Conservation (phyloP, 2,797 vertebrate genomes). For the Pseudocheirus occidentalis region DNA sequence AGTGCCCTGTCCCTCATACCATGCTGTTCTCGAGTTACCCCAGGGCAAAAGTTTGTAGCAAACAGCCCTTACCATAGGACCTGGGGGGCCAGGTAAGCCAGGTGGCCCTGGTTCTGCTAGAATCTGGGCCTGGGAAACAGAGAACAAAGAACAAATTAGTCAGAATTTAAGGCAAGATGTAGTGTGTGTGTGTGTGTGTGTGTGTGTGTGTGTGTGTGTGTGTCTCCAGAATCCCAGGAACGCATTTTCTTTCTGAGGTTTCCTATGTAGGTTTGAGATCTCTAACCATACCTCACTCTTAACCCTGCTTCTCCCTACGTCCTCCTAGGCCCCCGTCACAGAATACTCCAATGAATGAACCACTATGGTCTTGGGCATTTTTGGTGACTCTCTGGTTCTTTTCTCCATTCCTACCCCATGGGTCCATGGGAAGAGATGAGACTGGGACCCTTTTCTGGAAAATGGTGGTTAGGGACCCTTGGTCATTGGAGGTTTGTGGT, state of each 20-base stretch:
- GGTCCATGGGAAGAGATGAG: neutral
- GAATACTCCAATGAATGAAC: neutral
- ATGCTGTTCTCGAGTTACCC: neutral
- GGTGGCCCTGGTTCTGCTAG: slow-evolving; percentile 93
- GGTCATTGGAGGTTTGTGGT: neutral
- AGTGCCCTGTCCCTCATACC: neutral
- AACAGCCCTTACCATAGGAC: slow-evolving; percentile 87
- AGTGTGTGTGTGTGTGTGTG: no score
- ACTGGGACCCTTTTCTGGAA: neutral
- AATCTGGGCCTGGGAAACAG: slow-evolving; percentile 87
- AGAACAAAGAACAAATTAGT: slow-evolving; percentile 53
- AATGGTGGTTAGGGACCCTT: neutral
- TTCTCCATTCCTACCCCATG: neutral
- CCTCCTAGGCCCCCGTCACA: neutral
- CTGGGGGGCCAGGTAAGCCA: slow-evolving; percentile 86
- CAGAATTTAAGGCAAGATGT: neutral
- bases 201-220: no score
- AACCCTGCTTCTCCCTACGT: neutral
- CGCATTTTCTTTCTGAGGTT: neutral
- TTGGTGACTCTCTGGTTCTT: neutral
- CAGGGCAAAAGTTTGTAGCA: neutral
- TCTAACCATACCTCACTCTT: neutral
- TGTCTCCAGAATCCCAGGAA: neutral
- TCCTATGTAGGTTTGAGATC: neutral
- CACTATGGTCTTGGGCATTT: neutral